Evolutionary conservation across 1,140 invertebrate species (phyloP).

Genomic region (Ectropis grisescens): DNA sequence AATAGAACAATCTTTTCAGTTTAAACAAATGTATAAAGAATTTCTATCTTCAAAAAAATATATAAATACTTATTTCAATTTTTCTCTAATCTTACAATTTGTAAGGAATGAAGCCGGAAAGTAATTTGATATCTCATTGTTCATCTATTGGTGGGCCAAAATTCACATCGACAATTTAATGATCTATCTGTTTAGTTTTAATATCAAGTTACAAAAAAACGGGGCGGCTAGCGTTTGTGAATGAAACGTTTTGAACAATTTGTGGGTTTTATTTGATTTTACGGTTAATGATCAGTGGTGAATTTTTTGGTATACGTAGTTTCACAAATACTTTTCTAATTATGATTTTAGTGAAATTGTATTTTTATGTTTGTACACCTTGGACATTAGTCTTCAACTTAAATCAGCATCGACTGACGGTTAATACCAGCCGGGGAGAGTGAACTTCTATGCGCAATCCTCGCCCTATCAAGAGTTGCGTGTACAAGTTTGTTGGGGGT

Average conservation of each 20-base stretch:
- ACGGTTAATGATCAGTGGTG: not conserved
- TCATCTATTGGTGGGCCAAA: slow-evolving; percentile 27
- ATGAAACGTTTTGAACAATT: slow-evolving; percentile 16
- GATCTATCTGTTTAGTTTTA: slow-evolving; percentile 24
- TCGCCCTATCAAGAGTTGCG: too few species aligned
- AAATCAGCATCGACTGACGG: too few species aligned
- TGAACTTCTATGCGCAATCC: too few species aligned
- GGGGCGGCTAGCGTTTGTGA: slow-evolving; percentile 9
- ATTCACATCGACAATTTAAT: slow-evolving; percentile 49
- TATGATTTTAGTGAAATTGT: too few species aligned
- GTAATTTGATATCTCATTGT: slow-evolving; percentile 45
- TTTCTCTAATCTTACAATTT: too few species aligned
- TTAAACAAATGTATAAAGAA: too few species aligned
- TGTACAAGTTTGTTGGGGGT: too few species aligned
- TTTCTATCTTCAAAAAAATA: too few species aligned
- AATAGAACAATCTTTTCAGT: slow-evolving; percentile 14
- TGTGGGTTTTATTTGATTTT: slow-evolving; percentile 5
- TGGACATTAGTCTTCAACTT: too few species aligned
- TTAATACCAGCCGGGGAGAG: too few species aligned
- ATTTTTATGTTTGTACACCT: too few species aligned
- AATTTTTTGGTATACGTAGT: slow-evolving; percentile 1
- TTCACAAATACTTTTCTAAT: not conserved
- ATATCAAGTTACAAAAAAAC: slow-evolving; percentile 28
- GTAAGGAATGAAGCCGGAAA: slow-evolving; percentile 38
- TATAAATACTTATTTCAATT: too few species aligned